A percentile compares a stretch with the other conserved stretches of the same genome.
phyloP scores from a whole-genome alignment of 2,888 invertebrate species.

The Agrotis clavis region DNA sequence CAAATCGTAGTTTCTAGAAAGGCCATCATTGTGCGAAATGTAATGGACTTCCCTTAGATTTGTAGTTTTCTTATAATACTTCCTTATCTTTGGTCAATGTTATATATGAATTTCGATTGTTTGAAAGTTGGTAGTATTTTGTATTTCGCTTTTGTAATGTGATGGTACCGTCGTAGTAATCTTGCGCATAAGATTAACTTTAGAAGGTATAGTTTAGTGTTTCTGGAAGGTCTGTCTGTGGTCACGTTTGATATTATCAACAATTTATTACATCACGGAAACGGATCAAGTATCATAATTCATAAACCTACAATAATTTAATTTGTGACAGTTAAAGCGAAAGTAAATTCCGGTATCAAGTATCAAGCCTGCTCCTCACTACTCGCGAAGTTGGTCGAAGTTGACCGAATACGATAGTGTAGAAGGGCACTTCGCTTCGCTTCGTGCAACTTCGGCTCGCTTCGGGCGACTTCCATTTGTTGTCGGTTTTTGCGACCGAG shows the following conservation, averaged over 20 bases:
- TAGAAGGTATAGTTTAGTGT: constrained; percentile 81
- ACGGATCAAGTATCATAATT: neutral
- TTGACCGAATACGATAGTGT: no score
- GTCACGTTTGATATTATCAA: constrained; percentile 52
- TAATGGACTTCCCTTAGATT: constrained; percentile 67
- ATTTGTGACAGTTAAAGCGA: neutral
- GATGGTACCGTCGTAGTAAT: constrained; percentile 86
- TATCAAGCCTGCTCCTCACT: no score
- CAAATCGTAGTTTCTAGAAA: constrained; percentile 66
- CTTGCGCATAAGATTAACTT: constrained; percentile 86
- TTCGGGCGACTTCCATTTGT: no score
- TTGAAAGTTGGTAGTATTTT: constrained; percentile 64
- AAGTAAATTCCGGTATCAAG: constrained; percentile 8
- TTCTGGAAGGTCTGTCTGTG: constrained; percentile 58
- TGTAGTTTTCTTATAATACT: constrained; percentile 62
- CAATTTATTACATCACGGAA: constrained; percentile 57
- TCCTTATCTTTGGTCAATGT: constrained; percentile 57
- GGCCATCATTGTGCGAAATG: constrained; percentile 60
- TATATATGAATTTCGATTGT: constrained; percentile 61
- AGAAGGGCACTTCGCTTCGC: no score
- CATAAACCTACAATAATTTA: neutral
- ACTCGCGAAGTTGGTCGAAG: no score
- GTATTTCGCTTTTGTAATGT: constrained; percentile 72
- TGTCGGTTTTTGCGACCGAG: no score
- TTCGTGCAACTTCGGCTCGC: no score